A percentile compares a stretch with the other conserved stretches of the same genome.
Conservation (phyloP, 1,140 invertebrate species). For the Cardiocondyla obscurior region DNA sequence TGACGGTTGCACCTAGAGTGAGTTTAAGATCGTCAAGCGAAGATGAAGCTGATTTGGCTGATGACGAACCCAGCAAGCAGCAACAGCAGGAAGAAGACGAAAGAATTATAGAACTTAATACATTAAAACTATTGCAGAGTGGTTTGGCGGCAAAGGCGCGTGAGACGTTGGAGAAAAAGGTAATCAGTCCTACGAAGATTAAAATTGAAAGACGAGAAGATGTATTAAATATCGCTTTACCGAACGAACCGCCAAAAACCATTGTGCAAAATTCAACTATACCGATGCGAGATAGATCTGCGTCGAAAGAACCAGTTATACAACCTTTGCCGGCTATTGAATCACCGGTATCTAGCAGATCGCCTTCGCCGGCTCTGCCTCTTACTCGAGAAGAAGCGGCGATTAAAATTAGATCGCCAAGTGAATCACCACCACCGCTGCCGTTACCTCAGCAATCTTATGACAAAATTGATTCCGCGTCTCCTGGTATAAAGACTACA, state of each 20-base stretch:
- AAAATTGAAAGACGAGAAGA: slow-evolving; percentile 74
- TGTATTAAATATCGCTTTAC: slow-evolving; percentile 74
- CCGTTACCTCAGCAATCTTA: slow-evolving; percentile 12
- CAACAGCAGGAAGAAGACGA: slow-evolving; percentile 77
- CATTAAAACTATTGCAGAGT: slow-evolving; percentile 86
- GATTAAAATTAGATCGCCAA: slow-evolving; percentile 76
- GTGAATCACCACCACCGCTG: slow-evolving; percentile 70
- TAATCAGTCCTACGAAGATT: slow-evolving; percentile 76
- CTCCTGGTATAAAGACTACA: slow-evolving; percentile 27
- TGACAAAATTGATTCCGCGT: slow-evolving; percentile 42
- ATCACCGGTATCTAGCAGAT: slow-evolving; percentile 74
- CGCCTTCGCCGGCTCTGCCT: slow-evolving; percentile 76
- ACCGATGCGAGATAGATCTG: slow-evolving; percentile 1
- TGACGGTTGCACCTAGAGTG: slow-evolving; percentile 82
- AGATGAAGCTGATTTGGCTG: slow-evolving; percentile 85
- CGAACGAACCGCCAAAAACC: slow-evolving; percentile 69
- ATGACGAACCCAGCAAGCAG: slow-evolving; percentile 82
- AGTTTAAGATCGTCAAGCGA: slow-evolving; percentile 87
- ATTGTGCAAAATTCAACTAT: background rate
- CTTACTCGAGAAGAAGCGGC: slow-evolving; percentile 76
- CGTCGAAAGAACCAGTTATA: slow-evolving; percentile 12
- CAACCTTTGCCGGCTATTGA: slow-evolving; percentile 38
- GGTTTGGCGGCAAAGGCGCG: slow-evolving; percentile 87
- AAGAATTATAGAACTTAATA: slow-evolving; percentile 85
- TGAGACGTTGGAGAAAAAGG: slow-evolving; percentile 81